Percentiles rank a stretch among this genome's conserved stretches.
Conservation (phyloP, 2,888 invertebrate species). For the Epistrophe eligans region DNA sequence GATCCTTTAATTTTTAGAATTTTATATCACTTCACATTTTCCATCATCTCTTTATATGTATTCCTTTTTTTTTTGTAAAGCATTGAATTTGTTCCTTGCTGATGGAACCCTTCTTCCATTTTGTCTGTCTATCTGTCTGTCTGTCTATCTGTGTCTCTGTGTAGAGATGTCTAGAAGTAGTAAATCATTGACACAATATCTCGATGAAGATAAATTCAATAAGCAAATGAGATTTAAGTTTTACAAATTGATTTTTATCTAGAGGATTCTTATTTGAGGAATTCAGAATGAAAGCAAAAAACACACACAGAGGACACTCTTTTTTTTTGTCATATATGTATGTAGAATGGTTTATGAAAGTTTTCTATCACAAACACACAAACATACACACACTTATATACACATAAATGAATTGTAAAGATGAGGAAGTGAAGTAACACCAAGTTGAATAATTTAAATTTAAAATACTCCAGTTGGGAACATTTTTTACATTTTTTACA, state of each 20-base stretch:
- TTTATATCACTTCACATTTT: not conserved
- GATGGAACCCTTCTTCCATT: not conserved
- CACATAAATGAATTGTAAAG: no score
- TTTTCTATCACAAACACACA: not conserved
- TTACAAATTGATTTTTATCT: conserved; percentile 65
- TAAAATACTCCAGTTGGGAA: not conserved
- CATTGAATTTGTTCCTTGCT: not conserved
- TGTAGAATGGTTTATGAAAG: not conserved
- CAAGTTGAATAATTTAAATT: not conserved
- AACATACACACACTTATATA: no score
- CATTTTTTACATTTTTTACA: no score
- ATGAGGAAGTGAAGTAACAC: not conserved
- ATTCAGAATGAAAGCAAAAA: not conserved
- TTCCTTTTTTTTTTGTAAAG: not conserved
- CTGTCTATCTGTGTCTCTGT: not conserved
- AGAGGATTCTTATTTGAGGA: conserved; percentile 2
- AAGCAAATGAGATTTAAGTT: conserved; percentile 70
- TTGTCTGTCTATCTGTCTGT: not conserved
- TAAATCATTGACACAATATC: not conserved
- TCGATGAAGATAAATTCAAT: conserved; percentile 67
- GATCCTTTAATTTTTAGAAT: conserved; percentile 35
- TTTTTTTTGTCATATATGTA: not conserved
- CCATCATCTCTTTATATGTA: not conserved
- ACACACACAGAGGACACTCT: conserved; percentile 28
- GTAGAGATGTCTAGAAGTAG: not conserved